These are phyloP conservation scores for Papio anubis DNA, from an alignment of 2,113 vertebrate genomes.

Conservation along the genomic window DNA sequence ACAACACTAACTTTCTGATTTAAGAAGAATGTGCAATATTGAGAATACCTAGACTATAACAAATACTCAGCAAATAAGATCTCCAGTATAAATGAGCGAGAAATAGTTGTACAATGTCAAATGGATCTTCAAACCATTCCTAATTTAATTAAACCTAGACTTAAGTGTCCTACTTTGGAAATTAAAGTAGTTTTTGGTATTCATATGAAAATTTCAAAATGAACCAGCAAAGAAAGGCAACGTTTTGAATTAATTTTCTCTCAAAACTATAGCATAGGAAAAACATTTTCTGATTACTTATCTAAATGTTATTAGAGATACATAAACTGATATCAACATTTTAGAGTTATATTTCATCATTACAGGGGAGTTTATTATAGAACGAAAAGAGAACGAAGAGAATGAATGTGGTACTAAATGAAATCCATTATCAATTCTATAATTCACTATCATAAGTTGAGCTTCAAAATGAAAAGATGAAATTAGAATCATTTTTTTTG, in stretches of 20 bases:
- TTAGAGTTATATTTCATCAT: background rate
- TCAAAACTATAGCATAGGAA: background rate
- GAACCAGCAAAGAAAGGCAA: background rate
- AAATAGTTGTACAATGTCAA: background rate
- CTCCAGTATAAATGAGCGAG: background rate
- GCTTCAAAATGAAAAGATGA: background rate
- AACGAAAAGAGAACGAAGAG: background rate
- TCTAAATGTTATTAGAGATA: background rate
- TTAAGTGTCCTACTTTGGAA: background rate
- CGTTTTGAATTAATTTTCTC: constrained; percentile 4
- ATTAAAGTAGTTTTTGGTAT: background rate
- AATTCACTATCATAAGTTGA: background rate
- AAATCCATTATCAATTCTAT: background rate
- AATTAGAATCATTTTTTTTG: background rate
- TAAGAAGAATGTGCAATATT: background rate
- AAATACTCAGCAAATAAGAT: background rate
- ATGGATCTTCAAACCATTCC: background rate
- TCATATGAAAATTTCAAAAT: background rate
- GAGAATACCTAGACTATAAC: background rate
- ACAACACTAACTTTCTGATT: background rate
- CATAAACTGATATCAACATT: background rate
- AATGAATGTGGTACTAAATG: background rate
- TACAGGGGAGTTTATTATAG: background rate
- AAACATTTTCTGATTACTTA: background rate
- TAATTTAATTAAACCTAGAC: constrained; percentile 3